Evolutionary conservation across 2,888 invertebrate genomes (phyloP).

Genomic region (Leucophenga montana): DNA sequence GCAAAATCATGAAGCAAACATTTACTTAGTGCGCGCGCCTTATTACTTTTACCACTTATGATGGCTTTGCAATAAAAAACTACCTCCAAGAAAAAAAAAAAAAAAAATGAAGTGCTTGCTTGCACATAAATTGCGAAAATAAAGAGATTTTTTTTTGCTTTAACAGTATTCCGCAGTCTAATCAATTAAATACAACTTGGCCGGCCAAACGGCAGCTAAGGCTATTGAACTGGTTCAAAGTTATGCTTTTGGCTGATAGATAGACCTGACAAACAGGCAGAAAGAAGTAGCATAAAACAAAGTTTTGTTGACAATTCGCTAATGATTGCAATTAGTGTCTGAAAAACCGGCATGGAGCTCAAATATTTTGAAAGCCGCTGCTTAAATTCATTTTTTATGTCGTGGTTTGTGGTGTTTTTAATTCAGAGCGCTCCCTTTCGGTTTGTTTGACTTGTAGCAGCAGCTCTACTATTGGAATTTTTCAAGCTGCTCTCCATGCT

Average conservation of each 20-base stretch:
- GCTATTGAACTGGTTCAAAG: not conserved
- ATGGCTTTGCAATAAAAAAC: not conserved
- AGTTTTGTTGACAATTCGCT: not conserved
- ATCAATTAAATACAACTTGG: not conserved
- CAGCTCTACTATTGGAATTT: constrained; percentile 1
- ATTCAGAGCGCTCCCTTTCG: not conserved
- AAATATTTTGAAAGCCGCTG: not conserved
- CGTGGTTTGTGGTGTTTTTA: too few species aligned
- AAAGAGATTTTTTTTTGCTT: too few species aligned
- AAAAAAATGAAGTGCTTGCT: not conserved
- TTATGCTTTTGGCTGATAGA: not conserved
- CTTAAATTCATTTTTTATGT: not conserved
- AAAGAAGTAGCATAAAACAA: not conserved
- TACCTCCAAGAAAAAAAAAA: not conserved
- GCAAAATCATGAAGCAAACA: constrained; percentile 4
- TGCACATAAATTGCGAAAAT: too few species aligned
- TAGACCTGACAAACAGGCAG: not conserved
- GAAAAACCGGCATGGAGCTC: not conserved
- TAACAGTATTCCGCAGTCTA: not conserved
- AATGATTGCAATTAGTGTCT: not conserved
- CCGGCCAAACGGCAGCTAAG: not conserved
- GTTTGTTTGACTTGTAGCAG: not conserved
- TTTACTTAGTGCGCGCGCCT: constrained; percentile 6
- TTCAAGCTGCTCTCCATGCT: not conserved
- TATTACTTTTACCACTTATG: constrained; percentile 9